These are phyloP conservation scores for Timema podura DNA, from an alignment of 2,888 invertebrate genomes.

Conservation along the genomic window DNA sequence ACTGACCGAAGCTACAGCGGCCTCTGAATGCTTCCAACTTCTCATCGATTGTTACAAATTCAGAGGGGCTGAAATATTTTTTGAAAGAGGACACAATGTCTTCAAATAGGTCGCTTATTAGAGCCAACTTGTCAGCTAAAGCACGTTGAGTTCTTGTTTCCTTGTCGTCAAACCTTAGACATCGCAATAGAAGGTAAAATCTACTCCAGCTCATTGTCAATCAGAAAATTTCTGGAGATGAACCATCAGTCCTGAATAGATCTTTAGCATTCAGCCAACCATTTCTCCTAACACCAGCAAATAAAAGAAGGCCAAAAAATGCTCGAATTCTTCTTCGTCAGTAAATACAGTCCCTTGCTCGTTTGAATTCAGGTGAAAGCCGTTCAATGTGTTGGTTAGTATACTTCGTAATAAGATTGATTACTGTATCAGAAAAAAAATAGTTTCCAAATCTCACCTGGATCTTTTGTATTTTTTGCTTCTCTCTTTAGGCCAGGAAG, in stretches of 20 bases:
- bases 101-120: slow-evolving; percentile 33
- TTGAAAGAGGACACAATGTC: slow-evolving; percentile 32
- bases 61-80: slow-evolving; percentile 26
- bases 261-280: background rate
- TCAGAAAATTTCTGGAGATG: background rate
- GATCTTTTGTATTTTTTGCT: slow-evolving; percentile 1
- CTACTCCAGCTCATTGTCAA: background rate
- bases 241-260: background rate
- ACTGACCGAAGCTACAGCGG: slow-evolving; percentile 10
- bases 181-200: slow-evolving; percentile 25
- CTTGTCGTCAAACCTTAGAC: slow-evolving; percentile 35
- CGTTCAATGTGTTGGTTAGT: background rate
- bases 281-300: background rate
- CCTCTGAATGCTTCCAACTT: slow-evolving; percentile 2
- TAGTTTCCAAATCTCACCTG: background rate
- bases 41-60: slow-evolving; percentile 28
- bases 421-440: slow-evolving; percentile 3
- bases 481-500: background rate
- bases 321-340: too few species aligned
- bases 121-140: slow-evolving; percentile 29
- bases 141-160: slow-evolving; percentile 27
- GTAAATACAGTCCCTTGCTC: too few species aligned
- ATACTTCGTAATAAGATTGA: background rate
- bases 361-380: too few species aligned
- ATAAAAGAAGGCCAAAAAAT: background rate